Base-by-base conservation (phyloP, 2,113 vertebrate genomes). In the Melanostigma gelatinosum region DNA sequence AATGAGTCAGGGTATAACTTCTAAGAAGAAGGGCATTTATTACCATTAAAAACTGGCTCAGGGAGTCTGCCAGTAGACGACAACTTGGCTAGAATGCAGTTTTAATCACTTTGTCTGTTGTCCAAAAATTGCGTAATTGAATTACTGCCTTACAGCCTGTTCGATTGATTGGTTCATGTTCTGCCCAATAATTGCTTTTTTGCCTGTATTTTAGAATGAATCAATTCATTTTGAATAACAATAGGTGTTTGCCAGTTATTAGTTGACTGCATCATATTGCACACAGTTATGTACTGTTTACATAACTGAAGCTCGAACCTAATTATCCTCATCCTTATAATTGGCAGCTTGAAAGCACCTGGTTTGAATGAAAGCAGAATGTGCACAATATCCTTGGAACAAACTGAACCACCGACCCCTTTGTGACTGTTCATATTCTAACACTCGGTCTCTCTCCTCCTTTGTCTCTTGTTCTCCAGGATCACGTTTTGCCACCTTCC, bases 401-500 rank as follows among this genome's bases (percentile, higher is more conserved):
- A 42, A 68, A 55, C 7, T 34, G 13, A 57, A 1, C 15, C 11
- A 29, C 42, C 15, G n/a, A 42, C 0, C 8, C 3, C 8, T 60
- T 46, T 74, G 40, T 64, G 9, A 48, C 5, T 58, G 10, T 46
- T 82, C 0, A 3, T 24, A 11, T 78, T 48, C 66, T 87, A 85
- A 90, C 24, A 27, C 24, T 58, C 34, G 0, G 0, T 76, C 61
- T 44, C 32, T 82, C 16, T 86, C 9, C 32, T 50, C 8, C 6
- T 8, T 36, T 87, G 52, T 78, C 64, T 73, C 81, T 84, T 75
- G 42, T 68, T 88, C 55, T 94, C 86, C 92, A 98, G 98, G 95
- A 98, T 99, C 96, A 98, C 98, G 27, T 99, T 97, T 90, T 99
- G 97, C 94, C 97, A 99, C 94, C 96, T 99, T 79, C 98, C 98